These are phyloP conservation scores for Melopsittacus undulatus DNA, from an alignment of 2,797 vertebrate species.

Conservation along the genomic window DNA sequence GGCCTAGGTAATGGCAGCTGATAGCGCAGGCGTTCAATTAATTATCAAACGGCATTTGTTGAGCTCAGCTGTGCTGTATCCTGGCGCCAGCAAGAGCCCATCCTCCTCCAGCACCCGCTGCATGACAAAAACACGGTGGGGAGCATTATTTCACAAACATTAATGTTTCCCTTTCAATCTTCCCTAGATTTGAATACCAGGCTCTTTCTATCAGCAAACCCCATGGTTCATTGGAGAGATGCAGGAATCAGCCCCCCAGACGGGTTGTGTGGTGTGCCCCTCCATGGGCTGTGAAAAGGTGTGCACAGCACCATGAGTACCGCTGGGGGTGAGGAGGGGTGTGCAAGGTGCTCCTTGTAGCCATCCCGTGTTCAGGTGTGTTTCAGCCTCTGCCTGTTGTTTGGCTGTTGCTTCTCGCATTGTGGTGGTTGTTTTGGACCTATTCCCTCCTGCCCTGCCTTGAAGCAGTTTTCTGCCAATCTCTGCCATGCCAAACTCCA, in stretches of 20 bases:
- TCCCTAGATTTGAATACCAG: neutral
- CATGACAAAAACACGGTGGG: neutral
- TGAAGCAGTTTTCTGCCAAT: neutral
- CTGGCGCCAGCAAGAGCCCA: neutral
- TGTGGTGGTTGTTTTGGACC: neutral
- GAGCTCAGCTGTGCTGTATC: slow-evolving; percentile 56
- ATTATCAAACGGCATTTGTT: slow-evolving; percentile 62
- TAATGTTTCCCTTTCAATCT: neutral
- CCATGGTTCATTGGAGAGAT: neutral
- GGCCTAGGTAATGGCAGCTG: slow-evolving; percentile 67
- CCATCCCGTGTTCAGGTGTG: neutral
- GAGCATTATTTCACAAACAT: neutral
- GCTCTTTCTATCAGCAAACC: neutral
- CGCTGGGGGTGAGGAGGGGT: rapidly evolving
- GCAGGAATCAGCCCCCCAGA: neutral
- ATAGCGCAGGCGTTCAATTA: slow-evolving; percentile 61
- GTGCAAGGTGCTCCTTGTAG: neutral
- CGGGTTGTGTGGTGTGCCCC: rapidly evolving
- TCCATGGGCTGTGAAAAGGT: rapidly evolving
- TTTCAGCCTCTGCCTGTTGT: neutral
- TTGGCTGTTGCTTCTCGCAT: neutral
- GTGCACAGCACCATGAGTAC: rapidly evolving
- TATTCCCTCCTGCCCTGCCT: neutral
- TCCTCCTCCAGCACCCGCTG: slow-evolving; percentile 22
- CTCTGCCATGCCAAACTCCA: neutral